phyloP scores from a whole-genome alignment of 2,888 invertebrate species.

The Byasa hedistus region DNA sequence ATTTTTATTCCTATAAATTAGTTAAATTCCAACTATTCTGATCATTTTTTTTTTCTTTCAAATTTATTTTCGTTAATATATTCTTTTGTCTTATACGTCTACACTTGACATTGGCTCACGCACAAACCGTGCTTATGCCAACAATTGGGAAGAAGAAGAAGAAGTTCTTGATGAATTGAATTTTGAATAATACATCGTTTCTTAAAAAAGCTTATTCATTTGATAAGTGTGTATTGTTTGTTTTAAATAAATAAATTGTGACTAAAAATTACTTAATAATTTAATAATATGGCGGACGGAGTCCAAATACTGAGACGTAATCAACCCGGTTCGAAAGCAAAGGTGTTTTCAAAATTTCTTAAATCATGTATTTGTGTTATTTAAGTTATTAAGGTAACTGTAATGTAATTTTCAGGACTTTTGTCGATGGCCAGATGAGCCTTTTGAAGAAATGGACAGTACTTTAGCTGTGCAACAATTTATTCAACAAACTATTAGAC shows the following conservation, averaged over 20 bases:
- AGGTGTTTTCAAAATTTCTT: slow-evolving; percentile 76
- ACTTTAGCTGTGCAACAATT: slow-evolving; percentile 99
- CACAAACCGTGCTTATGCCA: no score
- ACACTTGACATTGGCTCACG: no score
- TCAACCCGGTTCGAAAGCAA: slow-evolving; percentile 93
- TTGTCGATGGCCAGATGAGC: slow-evolving; percentile 98
- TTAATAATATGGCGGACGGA: slow-evolving; percentile 86
- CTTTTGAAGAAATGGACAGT: slow-evolving; percentile 99
- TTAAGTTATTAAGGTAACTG: neutral
- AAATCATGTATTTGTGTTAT: neutral
- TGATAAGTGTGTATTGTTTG: neutral
- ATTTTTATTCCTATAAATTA: no score
- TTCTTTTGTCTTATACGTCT: no score
- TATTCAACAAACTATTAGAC: slow-evolving; percentile 97
- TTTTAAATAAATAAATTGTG: neutral
- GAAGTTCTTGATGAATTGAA: neutral
- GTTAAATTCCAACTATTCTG: no score
- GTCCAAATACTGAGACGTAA: slow-evolving; percentile 91
- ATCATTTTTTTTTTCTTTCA: no score
- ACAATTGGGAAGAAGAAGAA: neutral
- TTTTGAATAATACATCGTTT: neutral
- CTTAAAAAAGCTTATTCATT: neutral
- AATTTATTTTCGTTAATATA: no score
- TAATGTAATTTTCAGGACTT: slow-evolving; percentile 85
- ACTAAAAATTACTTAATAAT: neutral